Conservation (phyloP, 2,888 invertebrate species). For the Noctua janthina region DNA sequence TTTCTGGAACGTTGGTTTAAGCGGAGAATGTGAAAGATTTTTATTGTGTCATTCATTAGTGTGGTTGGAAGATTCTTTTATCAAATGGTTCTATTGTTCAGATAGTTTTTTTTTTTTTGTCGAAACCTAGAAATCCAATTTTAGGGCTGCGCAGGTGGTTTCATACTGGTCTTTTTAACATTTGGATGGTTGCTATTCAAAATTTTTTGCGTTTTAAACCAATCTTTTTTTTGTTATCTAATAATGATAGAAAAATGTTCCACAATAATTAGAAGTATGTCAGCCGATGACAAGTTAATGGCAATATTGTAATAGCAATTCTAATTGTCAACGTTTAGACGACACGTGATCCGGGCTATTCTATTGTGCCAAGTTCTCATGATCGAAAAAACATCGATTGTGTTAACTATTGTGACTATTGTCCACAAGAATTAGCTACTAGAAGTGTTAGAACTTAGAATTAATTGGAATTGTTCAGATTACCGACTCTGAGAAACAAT, state of each 20-base stretch:
- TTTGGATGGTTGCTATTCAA: background rate
- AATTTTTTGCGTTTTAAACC: background rate
- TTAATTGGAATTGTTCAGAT: conserved; percentile 16
- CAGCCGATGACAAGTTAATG: conserved; percentile 32
- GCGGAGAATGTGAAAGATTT: conserved; percentile 21
- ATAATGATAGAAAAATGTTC: conserved; percentile 23
- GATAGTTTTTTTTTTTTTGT: background rate
- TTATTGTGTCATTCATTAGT: conserved; percentile 22
- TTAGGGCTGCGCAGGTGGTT: background rate
- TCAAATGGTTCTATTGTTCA: background rate
- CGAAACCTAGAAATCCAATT: background rate
- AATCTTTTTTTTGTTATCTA: background rate
- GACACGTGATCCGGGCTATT: conserved; percentile 53
- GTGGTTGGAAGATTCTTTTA: background rate
- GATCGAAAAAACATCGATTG: conserved; percentile 28
- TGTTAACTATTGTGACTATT: conserved; percentile 38
- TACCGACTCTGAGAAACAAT: conserved; percentile 9
- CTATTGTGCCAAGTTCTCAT: conserved; percentile 50
- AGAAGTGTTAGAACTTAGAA: background rate
- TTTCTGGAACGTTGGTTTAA: conserved; percentile 31
- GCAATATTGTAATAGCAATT: conserved; percentile 29
- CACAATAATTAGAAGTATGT: conserved; percentile 16
- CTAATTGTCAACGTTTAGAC: conserved; percentile 48
- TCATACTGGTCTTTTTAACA: background rate
- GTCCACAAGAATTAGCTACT: conserved; percentile 11